Evolutionary conservation across 2,888 invertebrate genomes (phyloP).

Genomic region (Polyploca ridens): DNA sequence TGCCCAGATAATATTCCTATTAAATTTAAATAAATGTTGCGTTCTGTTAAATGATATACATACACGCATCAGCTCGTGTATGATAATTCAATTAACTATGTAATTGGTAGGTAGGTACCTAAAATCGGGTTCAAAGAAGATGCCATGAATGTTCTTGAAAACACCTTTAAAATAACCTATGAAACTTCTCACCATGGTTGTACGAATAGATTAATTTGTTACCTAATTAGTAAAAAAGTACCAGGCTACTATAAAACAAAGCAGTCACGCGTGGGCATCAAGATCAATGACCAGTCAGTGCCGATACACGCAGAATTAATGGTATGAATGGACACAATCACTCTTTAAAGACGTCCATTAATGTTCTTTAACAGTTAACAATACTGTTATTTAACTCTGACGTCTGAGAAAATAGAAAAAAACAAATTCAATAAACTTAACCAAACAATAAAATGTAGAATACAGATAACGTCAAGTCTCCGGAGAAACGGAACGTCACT

Average conservation of each 20-base stretch:
- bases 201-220: constrained; percentile 16
- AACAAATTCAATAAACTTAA: constrained; percentile 46
- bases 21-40: too few relatives aligned
- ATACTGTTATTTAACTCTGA: constrained; percentile 18
- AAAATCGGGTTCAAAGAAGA: too few relatives aligned
- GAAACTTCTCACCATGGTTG: not conserved
- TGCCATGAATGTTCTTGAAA: too few relatives aligned
- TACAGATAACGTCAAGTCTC: constrained; percentile 52
- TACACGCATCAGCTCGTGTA: too few relatives aligned
- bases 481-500: constrained; percentile 63
- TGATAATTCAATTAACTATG: too few relatives aligned
- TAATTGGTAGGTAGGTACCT: too few relatives aligned
- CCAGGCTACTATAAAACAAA: constrained; percentile 44
- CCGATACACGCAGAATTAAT: constrained; percentile 57
- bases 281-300: constrained; percentile 52
- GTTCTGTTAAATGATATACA: too few relatives aligned
- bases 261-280: constrained; percentile 49
- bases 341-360: constrained; percentile 20
- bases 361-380: constrained; percentile 14
- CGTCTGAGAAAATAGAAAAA: constrained; percentile 24
- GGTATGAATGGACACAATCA: constrained; percentile 25
- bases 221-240: constrained; percentile 40
- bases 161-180: not conserved
- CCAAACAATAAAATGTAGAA: constrained; percentile 39
- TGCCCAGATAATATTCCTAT: too few relatives aligned